Percentiles rank a stretch among this genome's conserved stretches.
These are phyloP conservation scores for Melanostoma mellinum DNA, from an alignment of 2,888 invertebrate species.

Conservation along the genomic window DNA sequence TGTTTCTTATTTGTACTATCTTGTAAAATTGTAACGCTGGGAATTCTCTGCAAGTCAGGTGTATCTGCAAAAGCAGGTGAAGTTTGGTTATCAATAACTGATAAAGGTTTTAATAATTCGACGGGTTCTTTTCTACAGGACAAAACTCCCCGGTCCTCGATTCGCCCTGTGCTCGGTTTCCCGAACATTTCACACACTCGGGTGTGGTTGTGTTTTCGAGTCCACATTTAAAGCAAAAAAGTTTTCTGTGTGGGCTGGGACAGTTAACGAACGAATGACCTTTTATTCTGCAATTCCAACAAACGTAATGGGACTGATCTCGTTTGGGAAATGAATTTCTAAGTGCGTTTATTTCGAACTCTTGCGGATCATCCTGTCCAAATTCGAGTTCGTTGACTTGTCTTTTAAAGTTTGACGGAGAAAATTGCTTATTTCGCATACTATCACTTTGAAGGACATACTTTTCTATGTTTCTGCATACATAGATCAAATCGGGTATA, in stretches of 20 bases:
- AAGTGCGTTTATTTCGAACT: background rate
- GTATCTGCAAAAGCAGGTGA: background rate
- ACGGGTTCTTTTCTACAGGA: background rate
- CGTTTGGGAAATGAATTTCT: background rate
- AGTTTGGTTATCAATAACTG: no score
- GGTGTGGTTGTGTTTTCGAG: background rate
- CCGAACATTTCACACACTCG: conserved; percentile 1
- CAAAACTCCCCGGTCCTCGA: background rate
- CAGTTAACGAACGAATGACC: background rate
- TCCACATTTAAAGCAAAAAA: conserved; percentile 3
- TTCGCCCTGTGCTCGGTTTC: background rate
- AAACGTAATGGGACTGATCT: background rate
- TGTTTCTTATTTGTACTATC: no score
- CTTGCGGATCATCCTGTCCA: background rate
- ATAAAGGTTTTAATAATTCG: background rate
- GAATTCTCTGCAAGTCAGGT: background rate
- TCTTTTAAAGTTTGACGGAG: background rate
- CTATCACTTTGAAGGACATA: background rate
- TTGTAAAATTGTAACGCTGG: no score
- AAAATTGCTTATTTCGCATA: background rate
- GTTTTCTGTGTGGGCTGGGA: background rate
- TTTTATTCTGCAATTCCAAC: background rate
- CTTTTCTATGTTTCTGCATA: no score
- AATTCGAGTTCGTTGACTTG: background rate
- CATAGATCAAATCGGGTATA: background rate